Percentiles rank a stretch among this genome's conserved stretches.
phyloP scores from a whole-genome alignment of 2,888 invertebrate genomes.

The Ochlodes sylvanus region DNA sequence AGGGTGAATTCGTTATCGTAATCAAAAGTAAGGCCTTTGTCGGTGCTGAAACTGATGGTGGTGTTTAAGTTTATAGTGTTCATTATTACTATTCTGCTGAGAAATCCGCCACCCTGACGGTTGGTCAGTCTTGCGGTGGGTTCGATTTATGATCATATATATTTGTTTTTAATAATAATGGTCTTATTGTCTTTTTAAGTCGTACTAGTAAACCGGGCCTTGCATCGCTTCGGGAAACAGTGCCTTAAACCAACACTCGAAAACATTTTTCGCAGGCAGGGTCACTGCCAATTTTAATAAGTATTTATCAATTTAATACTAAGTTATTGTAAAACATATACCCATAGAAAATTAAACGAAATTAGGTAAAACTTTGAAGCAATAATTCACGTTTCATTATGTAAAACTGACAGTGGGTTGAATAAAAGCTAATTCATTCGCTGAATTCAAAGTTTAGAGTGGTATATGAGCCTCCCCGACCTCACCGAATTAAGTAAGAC shows the following conservation, averaged over 20 bases:
- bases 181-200: no score
- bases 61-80: constrained; percentile 51
- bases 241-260: no score
- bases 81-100: constrained; percentile 42
- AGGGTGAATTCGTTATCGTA: constrained; percentile 55
- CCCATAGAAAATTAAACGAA: no score
- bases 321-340: no score
- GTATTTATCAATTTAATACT: no score
- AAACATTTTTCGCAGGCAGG: no score
- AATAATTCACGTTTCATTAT: constrained; percentile 67
- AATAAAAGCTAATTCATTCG: constrained; percentile 72
- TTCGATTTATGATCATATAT: neutral
- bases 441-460: constrained; percentile 69
- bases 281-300: no score
- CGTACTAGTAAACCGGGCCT: no score
- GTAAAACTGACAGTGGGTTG: constrained; percentile 63
- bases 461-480: constrained; percentile 69
- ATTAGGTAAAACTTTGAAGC: constrained; percentile 30
- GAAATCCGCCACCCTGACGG: constrained; percentile 33
- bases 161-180: no score
- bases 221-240: no score
- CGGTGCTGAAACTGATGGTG: constrained; percentile 48
- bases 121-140: neutral
- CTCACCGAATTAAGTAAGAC: constrained; percentile 46
- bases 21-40: constrained; percentile 52